phyloP scores from a whole-genome alignment of 2,113 vertebrate species.

The Sylvia atricapilla region DNA sequence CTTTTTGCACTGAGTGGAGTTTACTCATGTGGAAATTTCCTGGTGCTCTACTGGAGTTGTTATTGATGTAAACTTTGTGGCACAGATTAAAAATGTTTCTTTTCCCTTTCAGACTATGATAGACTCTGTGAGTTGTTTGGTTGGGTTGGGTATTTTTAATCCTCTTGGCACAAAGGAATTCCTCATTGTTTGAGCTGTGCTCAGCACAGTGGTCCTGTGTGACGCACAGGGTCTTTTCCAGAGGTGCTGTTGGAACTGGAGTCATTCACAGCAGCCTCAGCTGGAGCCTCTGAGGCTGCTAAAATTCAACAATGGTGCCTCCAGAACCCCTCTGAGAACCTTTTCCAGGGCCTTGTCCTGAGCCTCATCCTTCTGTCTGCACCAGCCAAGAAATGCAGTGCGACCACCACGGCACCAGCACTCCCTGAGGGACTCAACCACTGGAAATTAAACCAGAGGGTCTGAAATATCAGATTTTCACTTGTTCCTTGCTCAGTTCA shows the following conservation, averaged over 20 bases:
- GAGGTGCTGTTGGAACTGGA: fast-evolving
- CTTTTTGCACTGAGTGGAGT: not conserved
- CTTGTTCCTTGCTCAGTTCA: not conserved
- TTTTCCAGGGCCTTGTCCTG: not conserved
- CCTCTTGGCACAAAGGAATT: not conserved
- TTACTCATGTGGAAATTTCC: slow-evolving; percentile 48
- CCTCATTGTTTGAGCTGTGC: not conserved
- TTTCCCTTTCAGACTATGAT: not conserved
- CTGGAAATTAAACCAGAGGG: not conserved
- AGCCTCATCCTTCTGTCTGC: not conserved
- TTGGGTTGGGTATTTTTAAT: not conserved
- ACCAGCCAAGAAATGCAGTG: not conserved
- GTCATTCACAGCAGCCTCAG: not conserved
- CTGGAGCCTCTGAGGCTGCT: not conserved
- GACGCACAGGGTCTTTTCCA: not conserved
- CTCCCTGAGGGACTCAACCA: fast-evolving
- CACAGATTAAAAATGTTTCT: slow-evolving; percentile 2
- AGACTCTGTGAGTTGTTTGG: not conserved
- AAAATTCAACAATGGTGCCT: not conserved
- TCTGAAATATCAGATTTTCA: not conserved
- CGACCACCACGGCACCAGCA: not conserved
- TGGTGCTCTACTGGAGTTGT: not conserved
- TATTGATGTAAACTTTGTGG: not conserved
- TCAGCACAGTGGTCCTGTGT: not conserved
- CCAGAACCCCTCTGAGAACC: not conserved